A percentile compares a stretch with the other conserved stretches of the same genome.
These are phyloP conservation scores for Phoenoteleia sp. DNA, from an alignment of 2,888 invertebrate species.

Conservation along the genomic window DNA sequence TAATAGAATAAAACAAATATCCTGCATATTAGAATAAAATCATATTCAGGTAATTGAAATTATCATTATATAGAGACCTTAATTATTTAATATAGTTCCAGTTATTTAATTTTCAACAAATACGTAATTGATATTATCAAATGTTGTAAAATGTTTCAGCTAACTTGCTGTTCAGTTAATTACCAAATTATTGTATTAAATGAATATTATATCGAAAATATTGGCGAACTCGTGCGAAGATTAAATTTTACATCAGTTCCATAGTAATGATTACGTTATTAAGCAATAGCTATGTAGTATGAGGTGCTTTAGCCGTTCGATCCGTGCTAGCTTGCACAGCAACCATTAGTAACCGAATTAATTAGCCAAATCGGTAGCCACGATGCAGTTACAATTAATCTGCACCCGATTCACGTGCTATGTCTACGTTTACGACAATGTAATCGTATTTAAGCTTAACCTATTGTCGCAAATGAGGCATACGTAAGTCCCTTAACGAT, in stretches of 20 bases:
- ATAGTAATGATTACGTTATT: constrained; percentile 59
- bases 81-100: too few relatives aligned
- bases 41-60: too few relatives aligned
- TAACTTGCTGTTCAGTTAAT: constrained; percentile 18
- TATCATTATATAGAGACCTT: too few relatives aligned
- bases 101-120: constrained; percentile 25
- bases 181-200: constrained; percentile 27
- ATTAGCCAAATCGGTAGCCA: constrained; percentile 85
- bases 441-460: constrained; percentile 72
- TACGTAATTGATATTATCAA: constrained; percentile 14
- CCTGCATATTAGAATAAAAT: too few relatives aligned
- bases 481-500: constrained; percentile 68
- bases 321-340: constrained; percentile 66
- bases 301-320: constrained; percentile 67
- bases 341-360: constrained; percentile 85
- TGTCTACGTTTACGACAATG: constrained; percentile 67
- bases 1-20: too few relatives aligned
- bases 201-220: constrained; percentile 51
- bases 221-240: constrained; percentile 37
- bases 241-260: constrained; percentile 68
- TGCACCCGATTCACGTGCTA: constrained; percentile 80
- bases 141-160: neutral
- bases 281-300: constrained; percentile 45
- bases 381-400: constrained; percentile 86
- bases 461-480: constrained; percentile 70